These are phyloP conservation scores for Channa striata DNA, from an alignment of 2,797 vertebrate genomes.

Conservation along the genomic window DNA sequence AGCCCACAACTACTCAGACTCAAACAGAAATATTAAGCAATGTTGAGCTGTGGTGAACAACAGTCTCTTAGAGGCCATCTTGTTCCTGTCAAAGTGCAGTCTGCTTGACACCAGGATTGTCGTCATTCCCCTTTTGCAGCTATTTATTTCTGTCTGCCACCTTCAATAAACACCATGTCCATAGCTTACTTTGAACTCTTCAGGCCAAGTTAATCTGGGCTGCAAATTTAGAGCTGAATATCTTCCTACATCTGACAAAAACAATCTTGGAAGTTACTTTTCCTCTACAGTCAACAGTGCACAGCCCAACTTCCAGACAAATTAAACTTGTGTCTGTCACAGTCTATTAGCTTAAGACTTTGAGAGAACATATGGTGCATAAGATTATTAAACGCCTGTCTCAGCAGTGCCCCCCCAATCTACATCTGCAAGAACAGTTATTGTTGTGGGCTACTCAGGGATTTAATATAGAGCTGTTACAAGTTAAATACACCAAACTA, in stretches of 20 bases:
- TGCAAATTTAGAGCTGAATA: not conserved
- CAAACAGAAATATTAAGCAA: constrained; percentile 54
- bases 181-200: constrained; percentile 25
- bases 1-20: constrained; percentile 41
- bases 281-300: not conserved
- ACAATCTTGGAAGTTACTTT: not conserved
- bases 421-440: constrained; percentile 63
- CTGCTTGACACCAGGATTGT: constrained; percentile 66
- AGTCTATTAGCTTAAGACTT: constrained; percentile 54
- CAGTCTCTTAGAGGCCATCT: constrained; percentile 68
- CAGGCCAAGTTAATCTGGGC: constrained; percentile 3
- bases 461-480: constrained; percentile 60
- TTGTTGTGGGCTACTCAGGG: constrained; percentile 66
- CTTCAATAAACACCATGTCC: constrained; percentile 42
- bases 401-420: constrained; percentile 64
- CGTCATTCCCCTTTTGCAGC: constrained; percentile 58
- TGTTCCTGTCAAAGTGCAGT: constrained; percentile 61
- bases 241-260: constrained; percentile 1
- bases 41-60: constrained; percentile 44
- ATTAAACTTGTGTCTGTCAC: constrained; percentile 47
- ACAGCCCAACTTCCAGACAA: constrained; percentile 31
- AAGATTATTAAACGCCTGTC: constrained; percentile 77
- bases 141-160: constrained; percentile 59
- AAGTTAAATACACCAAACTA: constrained; percentile 22
- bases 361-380: constrained; percentile 77